Evolutionary conservation across 2,113 vertebrate species (phyloP), one percentile per base, ranked within the genome.

Genomic region (Scortum barcoo): DNA sequence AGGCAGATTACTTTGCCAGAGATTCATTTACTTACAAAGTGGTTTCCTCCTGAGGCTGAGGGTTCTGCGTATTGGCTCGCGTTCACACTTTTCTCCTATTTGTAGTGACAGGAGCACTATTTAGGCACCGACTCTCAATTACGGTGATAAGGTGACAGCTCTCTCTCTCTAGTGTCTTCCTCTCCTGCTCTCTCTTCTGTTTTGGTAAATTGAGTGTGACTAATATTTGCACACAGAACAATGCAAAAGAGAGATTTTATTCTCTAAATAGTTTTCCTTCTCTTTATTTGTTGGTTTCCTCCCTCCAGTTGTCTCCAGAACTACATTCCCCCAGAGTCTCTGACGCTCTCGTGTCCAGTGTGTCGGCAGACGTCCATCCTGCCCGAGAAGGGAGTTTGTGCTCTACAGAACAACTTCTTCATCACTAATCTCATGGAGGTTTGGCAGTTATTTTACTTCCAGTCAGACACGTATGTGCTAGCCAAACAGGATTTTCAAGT

Each of bases 351-450:
- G 40, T 98, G 97, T 81, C 97, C 97, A 0, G 97, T 98, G 58
- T 97, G 97, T 83, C 96, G 97, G 38, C 97, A 98, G 96, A 99
- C 97, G 2, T 99, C 97, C 83, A 98, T 99, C 93, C 94, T 98
- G 63, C 97, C 97, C 0, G 97, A 98, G 89, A 97, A 96, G 79
- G 97, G 97, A 0, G 97, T 98, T n/a, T 95, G 96, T 0, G 97
- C 97, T 0, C 93, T 98, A 3, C 97, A 98, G 93, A 98, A 98
- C 93, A 98, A 98, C 92, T 98, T 98, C 93, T 99, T 99, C 94
- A 98, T 99, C 95, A 98, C 97, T 84, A 98, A 97, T 94, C 96
- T 98, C 58, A 98, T 99, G 97, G 97, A 99, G 94, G 97, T 94
- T 48, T 53, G 93, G 46, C 7, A 38, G 19, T 63, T 26, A 24